phyloP scores from a whole-genome alignment of 2,113 vertebrate genomes.

The Rissa tridactyla region DNA sequence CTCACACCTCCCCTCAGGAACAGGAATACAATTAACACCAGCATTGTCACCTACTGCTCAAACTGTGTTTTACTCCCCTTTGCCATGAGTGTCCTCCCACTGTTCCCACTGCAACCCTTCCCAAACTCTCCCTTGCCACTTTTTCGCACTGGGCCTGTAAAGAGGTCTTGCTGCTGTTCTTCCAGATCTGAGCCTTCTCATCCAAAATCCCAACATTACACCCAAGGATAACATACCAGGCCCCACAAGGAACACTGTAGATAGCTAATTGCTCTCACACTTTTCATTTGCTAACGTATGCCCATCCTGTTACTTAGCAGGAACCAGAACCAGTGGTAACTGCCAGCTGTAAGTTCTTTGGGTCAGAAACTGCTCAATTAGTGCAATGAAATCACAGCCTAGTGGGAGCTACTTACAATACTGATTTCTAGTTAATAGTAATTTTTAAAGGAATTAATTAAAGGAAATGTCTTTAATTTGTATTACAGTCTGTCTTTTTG shows the following conservation, averaged over 20 bases:
- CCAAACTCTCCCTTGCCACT: background rate
- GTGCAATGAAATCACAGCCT: background rate
- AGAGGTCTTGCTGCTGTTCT: background rate
- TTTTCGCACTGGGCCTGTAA: background rate
- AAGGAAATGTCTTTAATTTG: constrained; percentile 1
- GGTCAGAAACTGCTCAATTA: background rate
- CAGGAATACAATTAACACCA: background rate
- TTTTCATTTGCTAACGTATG: background rate
- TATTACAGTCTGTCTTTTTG: background rate
- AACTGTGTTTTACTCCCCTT: background rate
- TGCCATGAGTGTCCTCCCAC: background rate
- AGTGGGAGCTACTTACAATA: background rate
- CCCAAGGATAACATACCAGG: background rate
- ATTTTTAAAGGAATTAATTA: constrained; percentile 8
- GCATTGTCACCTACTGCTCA: background rate
- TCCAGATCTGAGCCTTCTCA: background rate
- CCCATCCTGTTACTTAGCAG: background rate
- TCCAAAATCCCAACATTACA: background rate
- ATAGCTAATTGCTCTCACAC: background rate
- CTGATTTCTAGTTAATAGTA: background rate
- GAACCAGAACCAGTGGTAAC: background rate
- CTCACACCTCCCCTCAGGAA: background rate
- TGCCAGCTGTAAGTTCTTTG: constrained; percentile 1
- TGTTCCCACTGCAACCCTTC: background rate
- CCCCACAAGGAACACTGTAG: background rate